phyloP scores from a whole-genome alignment of 2,888 invertebrate species.

The Allolobophora icterica region DNA sequence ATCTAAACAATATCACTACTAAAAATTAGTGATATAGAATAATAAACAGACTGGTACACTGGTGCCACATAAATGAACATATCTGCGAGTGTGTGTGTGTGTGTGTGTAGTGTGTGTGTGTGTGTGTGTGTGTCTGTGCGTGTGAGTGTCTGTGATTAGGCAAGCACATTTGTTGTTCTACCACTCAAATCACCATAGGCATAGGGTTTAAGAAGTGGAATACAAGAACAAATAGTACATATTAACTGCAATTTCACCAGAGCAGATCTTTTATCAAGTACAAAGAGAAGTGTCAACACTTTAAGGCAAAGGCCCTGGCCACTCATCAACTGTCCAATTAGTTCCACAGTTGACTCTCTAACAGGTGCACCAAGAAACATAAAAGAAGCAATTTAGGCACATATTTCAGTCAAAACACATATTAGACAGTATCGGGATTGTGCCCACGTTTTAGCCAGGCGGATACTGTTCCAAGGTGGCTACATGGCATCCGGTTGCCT shows the following conservation, averaged over 20 bases:
- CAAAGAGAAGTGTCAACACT: not conserved
- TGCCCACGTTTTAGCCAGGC: not conserved
- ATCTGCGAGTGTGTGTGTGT: too few species aligned
- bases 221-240: too few species aligned
- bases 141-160: not conserved
- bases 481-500: not conserved
- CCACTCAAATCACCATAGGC: not conserved
- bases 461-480: not conserved
- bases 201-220: not conserved
- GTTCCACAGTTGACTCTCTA: not conserved
- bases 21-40: conserved; percentile 1
- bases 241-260: not conserved
- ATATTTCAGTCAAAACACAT: not conserved
- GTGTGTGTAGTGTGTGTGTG: too few species aligned
- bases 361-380: not conserved
- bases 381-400: not conserved
- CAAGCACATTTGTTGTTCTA: not conserved
- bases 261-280: not conserved
- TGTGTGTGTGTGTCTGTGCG: too few species aligned
- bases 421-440: not conserved
- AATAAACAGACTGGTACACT: not conserved
- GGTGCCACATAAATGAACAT: not conserved
- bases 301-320: not conserved
- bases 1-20: conserved; percentile 71
- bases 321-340: not conserved